phyloP scores from a whole-genome alignment of 2,797 vertebrate species.

The Hozukius guyotensis region DNA sequence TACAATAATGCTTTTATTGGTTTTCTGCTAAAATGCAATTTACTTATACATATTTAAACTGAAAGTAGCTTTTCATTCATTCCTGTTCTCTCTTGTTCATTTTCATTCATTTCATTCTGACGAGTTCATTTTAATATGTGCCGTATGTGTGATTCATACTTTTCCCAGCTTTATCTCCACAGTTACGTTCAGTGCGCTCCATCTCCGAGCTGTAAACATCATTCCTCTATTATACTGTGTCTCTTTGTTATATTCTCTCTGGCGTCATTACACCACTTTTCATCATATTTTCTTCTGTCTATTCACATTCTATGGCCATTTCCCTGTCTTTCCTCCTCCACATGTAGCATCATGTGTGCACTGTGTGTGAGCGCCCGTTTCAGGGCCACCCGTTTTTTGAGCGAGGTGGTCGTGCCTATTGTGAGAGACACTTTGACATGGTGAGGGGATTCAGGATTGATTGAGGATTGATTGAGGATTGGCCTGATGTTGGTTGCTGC shows the following conservation, averaged over 20 bases:
- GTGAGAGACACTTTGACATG: conserved; percentile 84
- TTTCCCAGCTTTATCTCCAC: conserved; percentile 35
- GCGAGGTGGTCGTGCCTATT: conserved; percentile 79
- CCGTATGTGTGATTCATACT: conserved; percentile 7
- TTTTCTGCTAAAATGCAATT: neutral
- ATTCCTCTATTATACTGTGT: neutral
- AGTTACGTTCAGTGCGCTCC: neutral
- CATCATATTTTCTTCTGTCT: conserved; percentile 7
- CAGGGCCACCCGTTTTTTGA: conserved; percentile 80
- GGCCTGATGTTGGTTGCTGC: conserved; percentile 38
- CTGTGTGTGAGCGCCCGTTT: conserved; percentile 81
- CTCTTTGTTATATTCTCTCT: neutral
- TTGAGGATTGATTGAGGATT: neutral
- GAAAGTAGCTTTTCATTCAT: neutral
- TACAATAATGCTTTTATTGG: neutral
- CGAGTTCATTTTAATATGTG: neutral
- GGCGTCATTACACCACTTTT: neutral
- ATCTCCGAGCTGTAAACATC: neutral
- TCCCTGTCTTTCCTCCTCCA: conserved; percentile 13
- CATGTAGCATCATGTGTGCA: conserved; percentile 88
- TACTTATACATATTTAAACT: neutral
- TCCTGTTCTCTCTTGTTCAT: neutral
- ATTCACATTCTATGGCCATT: conserved; percentile 5
- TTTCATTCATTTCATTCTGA: neutral
- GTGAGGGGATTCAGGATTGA: conserved; percentile 63